These are phyloP conservation scores for Pogonus chalceus DNA, from an alignment of 1,140 invertebrate genomes.

Conservation along the genomic window DNA sequence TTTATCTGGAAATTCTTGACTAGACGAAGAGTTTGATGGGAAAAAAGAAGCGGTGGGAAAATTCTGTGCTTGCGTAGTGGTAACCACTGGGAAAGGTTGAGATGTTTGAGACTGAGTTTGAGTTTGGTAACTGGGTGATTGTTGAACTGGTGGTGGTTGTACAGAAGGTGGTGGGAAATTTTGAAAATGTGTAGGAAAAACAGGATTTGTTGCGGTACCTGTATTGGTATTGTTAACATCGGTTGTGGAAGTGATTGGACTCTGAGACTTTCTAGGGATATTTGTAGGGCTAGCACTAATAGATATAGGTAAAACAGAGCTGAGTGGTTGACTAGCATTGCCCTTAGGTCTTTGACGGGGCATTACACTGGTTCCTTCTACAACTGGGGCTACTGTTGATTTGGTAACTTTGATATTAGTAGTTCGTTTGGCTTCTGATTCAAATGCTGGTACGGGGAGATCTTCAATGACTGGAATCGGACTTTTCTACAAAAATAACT, in stretches of 20 bases:
- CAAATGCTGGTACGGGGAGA: slow-evolving; percentile 52
- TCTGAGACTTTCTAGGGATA: slow-evolving; percentile 29
- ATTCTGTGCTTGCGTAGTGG: neutral
- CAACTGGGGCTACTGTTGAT: slow-evolving; percentile 38
- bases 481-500: slow-evolving; percentile 46
- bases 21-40: neutral
- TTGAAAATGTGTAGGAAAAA: slow-evolving; percentile 36
- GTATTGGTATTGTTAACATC: too few relatives aligned
- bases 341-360: slow-evolving; percentile 77
- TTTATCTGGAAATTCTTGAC: slow-evolving; percentile 13
- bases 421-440: slow-evolving; percentile 52
- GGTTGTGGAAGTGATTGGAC: slow-evolving; percentile 24
- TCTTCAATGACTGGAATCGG: slow-evolving; percentile 52
- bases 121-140: slow-evolving; percentile 15
- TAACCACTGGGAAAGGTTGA: slow-evolving; percentile 7
- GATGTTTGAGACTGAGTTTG: neutral
- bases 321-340: slow-evolving; percentile 35
- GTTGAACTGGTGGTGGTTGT: slow-evolving; percentile 28
- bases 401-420: slow-evolving; percentile 40
- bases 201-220: slow-evolving; percentile 28
- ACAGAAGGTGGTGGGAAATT: slow-evolving; percentile 29
- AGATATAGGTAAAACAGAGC: slow-evolving; percentile 36
- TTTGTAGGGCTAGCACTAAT: slow-evolving; percentile 39
- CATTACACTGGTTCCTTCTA: slow-evolving; percentile 72
- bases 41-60: neutral